Evolutionary conservation across 2,797 vertebrate genomes (phyloP).

Genomic region (Perodicticus potto): DNA sequence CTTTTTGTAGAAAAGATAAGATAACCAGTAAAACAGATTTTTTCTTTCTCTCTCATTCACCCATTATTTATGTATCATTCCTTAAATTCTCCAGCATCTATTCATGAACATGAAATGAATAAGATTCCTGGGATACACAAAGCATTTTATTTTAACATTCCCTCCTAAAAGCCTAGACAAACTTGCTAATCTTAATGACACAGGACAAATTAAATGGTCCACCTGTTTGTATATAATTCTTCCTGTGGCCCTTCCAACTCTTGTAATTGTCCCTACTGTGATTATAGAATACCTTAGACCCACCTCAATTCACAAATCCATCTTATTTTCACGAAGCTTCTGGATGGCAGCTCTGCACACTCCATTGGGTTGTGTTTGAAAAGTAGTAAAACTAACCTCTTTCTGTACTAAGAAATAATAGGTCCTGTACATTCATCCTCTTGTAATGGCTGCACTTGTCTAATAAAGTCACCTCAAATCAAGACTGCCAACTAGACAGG

Average conservation of each 20-base stretch:
- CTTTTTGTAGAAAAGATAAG: conserved; percentile 22
- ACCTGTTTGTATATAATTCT: neutral
- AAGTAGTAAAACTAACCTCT: neutral
- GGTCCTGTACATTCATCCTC: too few species aligned
- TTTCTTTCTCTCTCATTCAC: neutral
- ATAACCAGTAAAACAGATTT: neutral
- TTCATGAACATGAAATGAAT: neutral
- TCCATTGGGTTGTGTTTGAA: neutral
- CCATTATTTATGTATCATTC: neutral
- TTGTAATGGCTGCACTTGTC: neutral
- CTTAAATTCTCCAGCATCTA: neutral
- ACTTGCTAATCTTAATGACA: neutral
- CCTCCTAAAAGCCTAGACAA: neutral
- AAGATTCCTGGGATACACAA: neutral
- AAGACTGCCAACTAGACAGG: neutral
- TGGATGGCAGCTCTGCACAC: neutral
- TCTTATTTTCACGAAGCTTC: neutral
- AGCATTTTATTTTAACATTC: neutral
- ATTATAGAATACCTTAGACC: neutral
- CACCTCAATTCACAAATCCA: neutral
- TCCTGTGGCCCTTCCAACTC: neutral
- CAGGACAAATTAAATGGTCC: neutral
- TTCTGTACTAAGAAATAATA: neutral
- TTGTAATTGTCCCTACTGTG: neutral
- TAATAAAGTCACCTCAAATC: neutral